Evolutionary conservation across 2,888 invertebrate species (phyloP).

Genomic region (Caenorhabditis auriculariae): DNA sequence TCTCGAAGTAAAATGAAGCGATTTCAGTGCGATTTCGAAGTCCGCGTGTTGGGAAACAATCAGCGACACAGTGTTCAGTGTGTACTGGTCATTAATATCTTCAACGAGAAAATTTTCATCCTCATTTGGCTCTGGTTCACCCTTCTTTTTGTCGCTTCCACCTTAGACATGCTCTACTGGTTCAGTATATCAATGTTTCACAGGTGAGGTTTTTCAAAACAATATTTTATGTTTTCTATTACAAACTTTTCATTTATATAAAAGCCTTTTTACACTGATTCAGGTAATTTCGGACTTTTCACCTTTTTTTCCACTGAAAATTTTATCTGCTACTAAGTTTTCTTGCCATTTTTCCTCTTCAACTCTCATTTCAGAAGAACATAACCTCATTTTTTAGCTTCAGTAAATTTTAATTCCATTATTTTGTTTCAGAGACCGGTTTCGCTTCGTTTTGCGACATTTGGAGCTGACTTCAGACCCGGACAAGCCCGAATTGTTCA

Average conservation of each 20-base stretch:
- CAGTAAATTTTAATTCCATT: no score
- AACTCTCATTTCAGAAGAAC: no score
- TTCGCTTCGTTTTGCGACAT: constrained; percentile 62
- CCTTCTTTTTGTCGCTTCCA: constrained; percentile 57
- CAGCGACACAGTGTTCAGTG: constrained; percentile 62
- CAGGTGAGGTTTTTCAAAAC: constrained; percentile 8
- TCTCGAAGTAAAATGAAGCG: no score
- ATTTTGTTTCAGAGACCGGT: constrained; percentile 55
- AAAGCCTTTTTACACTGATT: no score
- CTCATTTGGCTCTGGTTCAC: constrained; percentile 62
- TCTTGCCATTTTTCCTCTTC: no score
- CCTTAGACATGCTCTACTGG: constrained; percentile 62
- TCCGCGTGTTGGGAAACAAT: constrained; percentile 62
- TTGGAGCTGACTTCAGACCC: constrained; percentile 62
- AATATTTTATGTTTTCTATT: background rate
- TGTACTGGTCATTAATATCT: constrained; percentile 63
- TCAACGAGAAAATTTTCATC: constrained; percentile 63
- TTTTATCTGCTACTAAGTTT: no score
- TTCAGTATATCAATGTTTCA: constrained; percentile 61
- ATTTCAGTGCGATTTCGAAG: constrained; percentile 60
- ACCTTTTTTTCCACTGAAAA: no score
- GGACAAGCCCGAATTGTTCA: constrained; percentile 59
- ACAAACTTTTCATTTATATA: no score
- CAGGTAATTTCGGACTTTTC: no score
- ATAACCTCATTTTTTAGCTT: no score